Conservation (phyloP, 2,797 vertebrate genomes). For the Knipowitschia caucasica region DNA sequence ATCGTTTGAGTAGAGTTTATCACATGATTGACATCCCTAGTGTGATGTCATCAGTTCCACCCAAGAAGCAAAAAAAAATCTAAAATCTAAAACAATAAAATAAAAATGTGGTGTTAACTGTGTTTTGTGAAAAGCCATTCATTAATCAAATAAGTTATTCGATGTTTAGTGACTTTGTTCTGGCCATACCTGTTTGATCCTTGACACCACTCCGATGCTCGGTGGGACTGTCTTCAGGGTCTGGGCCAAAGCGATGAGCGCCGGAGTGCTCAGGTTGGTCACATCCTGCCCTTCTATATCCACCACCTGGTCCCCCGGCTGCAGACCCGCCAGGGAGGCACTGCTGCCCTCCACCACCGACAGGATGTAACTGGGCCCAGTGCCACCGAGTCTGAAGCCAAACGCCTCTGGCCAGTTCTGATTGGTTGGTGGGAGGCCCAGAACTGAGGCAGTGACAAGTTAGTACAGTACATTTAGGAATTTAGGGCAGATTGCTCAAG, state of each 20-base stretch:
- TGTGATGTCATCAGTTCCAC: too few relatives aligned
- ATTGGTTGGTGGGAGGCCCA: slow-evolving; percentile 86
- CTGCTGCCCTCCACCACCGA: slow-evolving; percentile 91
- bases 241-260: slow-evolving; percentile 81
- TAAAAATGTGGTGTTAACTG: too few relatives aligned
- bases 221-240: slow-evolving; percentile 86
- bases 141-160: too few relatives aligned
- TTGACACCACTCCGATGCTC: slow-evolving; percentile 92
- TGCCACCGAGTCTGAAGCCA: slow-evolving; percentile 88
- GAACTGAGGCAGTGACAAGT: slow-evolving; percentile 58
- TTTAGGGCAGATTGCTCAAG: slow-evolving; percentile 10
- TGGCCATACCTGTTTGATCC: slow-evolving; percentile 71
- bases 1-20: too few relatives aligned
- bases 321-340: slow-evolving; percentile 86
- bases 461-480: slow-evolving; percentile 3
- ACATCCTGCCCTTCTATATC: slow-evolving; percentile 93
- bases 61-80: too few relatives aligned
- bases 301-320: slow-evolving; percentile 91
- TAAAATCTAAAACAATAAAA: too few relatives aligned
- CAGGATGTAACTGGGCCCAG: slow-evolving; percentile 91
- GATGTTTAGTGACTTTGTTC: background rate
- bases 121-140: too few relatives aligned
- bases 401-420: slow-evolving; percentile 96
- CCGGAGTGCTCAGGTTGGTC: slow-evolving; percentile 81
- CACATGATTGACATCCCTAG: too few relatives aligned